Base-by-base conservation (phyloP, 2,888 invertebrate species). In the Eupithecia inturbata region DNA sequence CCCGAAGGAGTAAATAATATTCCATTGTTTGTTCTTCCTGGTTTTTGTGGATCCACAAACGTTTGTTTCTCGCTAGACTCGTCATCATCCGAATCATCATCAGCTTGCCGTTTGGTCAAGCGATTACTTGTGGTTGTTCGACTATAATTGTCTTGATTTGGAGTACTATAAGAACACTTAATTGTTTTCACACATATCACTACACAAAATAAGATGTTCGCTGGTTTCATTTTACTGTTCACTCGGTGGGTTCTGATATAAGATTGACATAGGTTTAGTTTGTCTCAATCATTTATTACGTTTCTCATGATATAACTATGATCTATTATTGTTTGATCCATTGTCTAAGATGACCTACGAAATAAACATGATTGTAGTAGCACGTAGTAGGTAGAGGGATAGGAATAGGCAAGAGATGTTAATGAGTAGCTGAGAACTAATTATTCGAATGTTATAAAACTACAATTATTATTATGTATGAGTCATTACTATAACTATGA, bases 261-360 rank as follows among this genome's bases (percentile, higher is more conserved):
- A 7, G 57, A 26, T 57, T 26, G 26, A 26, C 22, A 7, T 14
- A 57, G 22, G 26, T 57, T 26, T 14, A 22, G 57, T 57, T 14
- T 14, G 57, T 26, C 5, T 57, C 14, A 57, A 14, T 57, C 26
- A 22, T 57, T 14, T 53, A 53, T 22, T 53, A 53, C 22, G 12
- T 22, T 57, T 26, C 4, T 14, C 12, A 26, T 5, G 12, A 26
- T 26, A 57, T 53, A 22, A 26, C 14, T 57, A 5, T 57, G 0
- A 26, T 26, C 26, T 57, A 57, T 57, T 57, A 57, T 57, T 57
- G 57, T 57, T 26, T 57, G 57, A 26, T 22, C 57, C 57, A 57
- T 57, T 57, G 57, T 57, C 57, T 57, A 57, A n/a, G 16, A 53
- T 53, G n/a, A 22, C 10, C 57, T 57, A 57, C 26, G 57, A 26